Evolutionary conservation across 2,888 invertebrate species (phyloP), one percentile per base, ranked within the genome.

Genomic region (Oligia strigilis): DNA sequence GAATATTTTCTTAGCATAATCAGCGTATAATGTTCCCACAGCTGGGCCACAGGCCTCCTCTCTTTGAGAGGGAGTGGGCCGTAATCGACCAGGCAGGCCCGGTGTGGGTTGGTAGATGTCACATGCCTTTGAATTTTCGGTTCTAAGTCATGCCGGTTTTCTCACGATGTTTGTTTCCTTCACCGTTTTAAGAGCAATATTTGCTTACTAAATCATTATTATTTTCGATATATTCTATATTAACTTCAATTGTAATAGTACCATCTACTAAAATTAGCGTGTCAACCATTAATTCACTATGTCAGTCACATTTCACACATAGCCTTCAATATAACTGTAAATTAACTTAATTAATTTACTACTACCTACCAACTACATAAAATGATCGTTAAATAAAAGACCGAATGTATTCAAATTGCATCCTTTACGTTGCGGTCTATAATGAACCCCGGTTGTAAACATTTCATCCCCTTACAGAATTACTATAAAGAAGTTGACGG

Each of bases 341-440:
- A 58, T 72, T 72, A 75, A 52, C 58, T 66, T 75, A 76, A 87
- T 79, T 79, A 67, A 78, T 83, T 76, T 69, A 65, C 65, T 74
- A 43, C n/a, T 72, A 86, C 75, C 72, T 29, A 29, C 29, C 29
- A 29, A 29, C 76, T 40, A 77, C 72, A 83, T 87, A 77, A 75
- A 80, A 75, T 55, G 67, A 83, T 69, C 72, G 69, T 84, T 72
- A 75, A 77, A 83, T 75, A 71, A 79, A 87, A 83, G 67, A 76
- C 80, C 14, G 58, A 87, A 87, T 87, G 77, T 84, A 85, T 83
- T 87, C 87, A 87, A 87, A 84, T 85, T 85, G 84, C 84, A 85
- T 87, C 85, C 72, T 72, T 72, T 69, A 80, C 55, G 9, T 66
- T 52, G 87, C 1, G 74, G 80, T 75, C 87, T 83, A 77, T 87